Evolutionary conservation across 2,888 invertebrate genomes (phyloP), one percentile per base, ranked within the genome.

Genomic region (Xestia c-nigrum): DNA sequence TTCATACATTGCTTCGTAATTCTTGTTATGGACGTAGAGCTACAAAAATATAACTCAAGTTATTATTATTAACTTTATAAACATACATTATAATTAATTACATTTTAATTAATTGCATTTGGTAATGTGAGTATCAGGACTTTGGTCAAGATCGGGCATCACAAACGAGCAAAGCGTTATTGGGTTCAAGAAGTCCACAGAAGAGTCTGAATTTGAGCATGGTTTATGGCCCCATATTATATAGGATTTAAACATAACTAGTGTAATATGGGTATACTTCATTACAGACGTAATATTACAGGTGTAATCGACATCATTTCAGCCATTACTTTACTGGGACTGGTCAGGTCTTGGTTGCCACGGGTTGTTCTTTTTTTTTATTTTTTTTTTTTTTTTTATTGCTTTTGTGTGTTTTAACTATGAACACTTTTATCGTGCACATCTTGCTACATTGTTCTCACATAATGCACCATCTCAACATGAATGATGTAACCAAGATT

Each of bases 1-100:
- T 86, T 97, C 94, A 86, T 97, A 97, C 70, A 98, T 93, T 43
- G 97, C 96, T 1, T 97, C 97, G 76, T 97, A 94, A 85, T 97
- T 94, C 85, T 97, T 96, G 78, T 96, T 97, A 84, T 97, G 97
- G 0, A 97, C 95, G 87, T 93, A 95, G 4, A 97, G 87, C 97
- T 97, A 90, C 84, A 95, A 52, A 76, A 67, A 64, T 12, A 57
- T 47, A 24, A 43, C n/a, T 0, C n/a, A 31, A 40, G 4, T 40
- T 47, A 71, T 47, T 16, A 31, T 50, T 40, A 40, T 3, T 14
- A 21, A 43, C 5, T 14, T 3, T 3, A 43, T n/a, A 14, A 14
- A 43, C 9, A 31, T 59, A 31, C 31, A 31, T 31, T 19, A 7
- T 59, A 59, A 31, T 59, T 19, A 31, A 31, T 31, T 5, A 57